These are phyloP conservation scores for Meriones unguiculatus DNA, from an alignment of 2,113 vertebrate genomes.

Conservation along the genomic window DNA sequence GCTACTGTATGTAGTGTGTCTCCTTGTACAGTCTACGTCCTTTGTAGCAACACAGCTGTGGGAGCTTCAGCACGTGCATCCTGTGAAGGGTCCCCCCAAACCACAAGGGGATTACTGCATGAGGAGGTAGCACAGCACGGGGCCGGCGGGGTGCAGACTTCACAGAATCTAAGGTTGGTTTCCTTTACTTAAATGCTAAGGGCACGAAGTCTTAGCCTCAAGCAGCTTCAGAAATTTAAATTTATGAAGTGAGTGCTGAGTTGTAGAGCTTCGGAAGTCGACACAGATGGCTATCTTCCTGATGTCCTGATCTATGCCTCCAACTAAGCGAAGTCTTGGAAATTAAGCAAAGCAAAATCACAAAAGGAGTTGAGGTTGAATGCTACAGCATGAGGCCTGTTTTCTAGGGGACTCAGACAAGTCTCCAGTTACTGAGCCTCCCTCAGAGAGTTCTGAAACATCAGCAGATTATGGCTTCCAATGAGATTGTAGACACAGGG, in stretches of 20 bases:
- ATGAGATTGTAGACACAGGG: background rate
- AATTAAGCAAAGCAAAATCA: background rate
- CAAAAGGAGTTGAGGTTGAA: background rate
- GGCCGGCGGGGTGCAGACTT: background rate
- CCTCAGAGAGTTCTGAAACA: background rate
- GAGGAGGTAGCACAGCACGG: background rate
- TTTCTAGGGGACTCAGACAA: background rate
- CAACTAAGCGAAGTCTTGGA: background rate
- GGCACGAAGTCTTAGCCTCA: conserved; percentile 2
- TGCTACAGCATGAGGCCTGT: background rate
- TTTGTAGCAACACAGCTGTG: background rate
- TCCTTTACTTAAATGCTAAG: conserved; percentile 42
- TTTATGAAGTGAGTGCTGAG: background rate
- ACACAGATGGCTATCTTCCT: background rate
- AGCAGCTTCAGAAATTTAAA: conserved; percentile 38
- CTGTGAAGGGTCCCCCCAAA: background rate
- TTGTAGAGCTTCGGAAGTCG: background rate
- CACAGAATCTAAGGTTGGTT: background rate
- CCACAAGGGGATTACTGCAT: background rate
- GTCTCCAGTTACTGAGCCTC: background rate
- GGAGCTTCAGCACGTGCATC: background rate
- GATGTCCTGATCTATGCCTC: background rate
- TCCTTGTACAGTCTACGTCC: background rate
- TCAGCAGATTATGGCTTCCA: background rate
- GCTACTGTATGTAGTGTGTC: background rate